Conservation (phyloP, 2,113 vertebrate species). For the Pelecanus crispus region DNA sequence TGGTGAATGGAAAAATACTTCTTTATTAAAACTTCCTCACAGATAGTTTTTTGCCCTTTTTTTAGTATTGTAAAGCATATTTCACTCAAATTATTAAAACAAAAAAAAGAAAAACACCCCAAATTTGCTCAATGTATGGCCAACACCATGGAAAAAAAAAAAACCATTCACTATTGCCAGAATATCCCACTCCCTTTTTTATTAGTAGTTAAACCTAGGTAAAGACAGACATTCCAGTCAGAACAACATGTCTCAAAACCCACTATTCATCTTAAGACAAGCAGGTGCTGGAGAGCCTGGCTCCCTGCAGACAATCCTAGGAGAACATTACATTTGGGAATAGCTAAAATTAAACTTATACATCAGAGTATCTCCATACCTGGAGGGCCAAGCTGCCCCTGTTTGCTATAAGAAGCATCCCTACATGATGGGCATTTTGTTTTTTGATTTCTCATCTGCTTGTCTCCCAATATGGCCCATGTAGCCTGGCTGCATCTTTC, state of each 20-base stretch:
- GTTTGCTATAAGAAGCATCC: not conserved
- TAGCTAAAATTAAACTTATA: not conserved
- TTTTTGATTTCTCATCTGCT: not conserved
- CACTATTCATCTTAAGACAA: not conserved
- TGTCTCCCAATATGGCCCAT: too few relatives aligned
- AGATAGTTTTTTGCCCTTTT: not conserved
- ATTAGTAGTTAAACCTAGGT: not conserved
- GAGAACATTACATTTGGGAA: not conserved
- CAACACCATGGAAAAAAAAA: not conserved
- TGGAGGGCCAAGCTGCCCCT: not conserved
- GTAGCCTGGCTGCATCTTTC: not conserved
- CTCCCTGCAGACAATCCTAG: not conserved
- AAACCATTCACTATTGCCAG: fast-evolving
- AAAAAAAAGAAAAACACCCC: not conserved
- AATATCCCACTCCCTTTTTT: not conserved
- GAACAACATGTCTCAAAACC: not conserved
- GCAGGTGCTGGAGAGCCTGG: not conserved
- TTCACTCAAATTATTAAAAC: not conserved
- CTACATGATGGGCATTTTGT: not conserved
- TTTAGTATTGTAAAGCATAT: not conserved
- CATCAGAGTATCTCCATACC: not conserved
- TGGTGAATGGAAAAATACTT: not conserved
- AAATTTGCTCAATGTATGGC: not conserved
- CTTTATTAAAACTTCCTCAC: not conserved
- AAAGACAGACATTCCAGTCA: not conserved